Percentiles rank a stretch among this genome's conserved stretches.
phyloP scores from a whole-genome alignment of 2,113 vertebrate species.

The Kobus ellipsiprymnus region DNA sequence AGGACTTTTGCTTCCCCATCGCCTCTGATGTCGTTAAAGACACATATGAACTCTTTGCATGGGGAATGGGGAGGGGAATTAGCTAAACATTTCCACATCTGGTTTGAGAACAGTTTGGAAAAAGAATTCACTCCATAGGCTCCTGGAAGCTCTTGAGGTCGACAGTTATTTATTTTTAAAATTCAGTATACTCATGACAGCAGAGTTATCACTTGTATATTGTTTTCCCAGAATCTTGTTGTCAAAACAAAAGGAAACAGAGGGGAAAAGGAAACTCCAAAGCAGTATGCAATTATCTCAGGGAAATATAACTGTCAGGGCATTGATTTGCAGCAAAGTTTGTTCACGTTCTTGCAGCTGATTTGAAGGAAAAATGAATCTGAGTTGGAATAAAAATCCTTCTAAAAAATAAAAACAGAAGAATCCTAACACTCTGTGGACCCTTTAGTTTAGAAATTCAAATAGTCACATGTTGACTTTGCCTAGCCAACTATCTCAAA shows the following conservation, averaged over 20 bases:
- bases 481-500: not conserved
- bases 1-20: conserved; percentile 44
- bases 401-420: conserved; percentile 18
- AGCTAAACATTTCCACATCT: conserved; percentile 79
- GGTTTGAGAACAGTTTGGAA: conserved; percentile 71
- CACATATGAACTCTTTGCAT: conserved; percentile 58
- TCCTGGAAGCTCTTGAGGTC: conserved; percentile 48
- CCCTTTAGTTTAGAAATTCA: conserved; percentile 42
- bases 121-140: conserved; percentile 69
- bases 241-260: conserved; percentile 70
- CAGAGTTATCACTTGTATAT: conserved; percentile 65
- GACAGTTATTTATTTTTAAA: conserved; percentile 67
- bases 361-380: conserved; percentile 58
- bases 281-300: conserved; percentile 62
- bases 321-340: conserved; percentile 55
- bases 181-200: conserved; percentile 49
- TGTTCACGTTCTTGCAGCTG: not conserved
- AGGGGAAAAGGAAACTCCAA: conserved; percentile 67
- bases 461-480: not conserved
- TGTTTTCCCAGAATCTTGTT: conserved; percentile 71
- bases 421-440: conserved; percentile 26
- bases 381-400: conserved; percentile 44
- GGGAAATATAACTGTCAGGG: conserved; percentile 68
- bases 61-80: conserved; percentile 59
- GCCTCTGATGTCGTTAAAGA: conserved; percentile 58